These are phyloP conservation scores for Agriopis leucophaearia DNA, from an alignment of 2,888 invertebrate genomes.

Conservation along the genomic window DNA sequence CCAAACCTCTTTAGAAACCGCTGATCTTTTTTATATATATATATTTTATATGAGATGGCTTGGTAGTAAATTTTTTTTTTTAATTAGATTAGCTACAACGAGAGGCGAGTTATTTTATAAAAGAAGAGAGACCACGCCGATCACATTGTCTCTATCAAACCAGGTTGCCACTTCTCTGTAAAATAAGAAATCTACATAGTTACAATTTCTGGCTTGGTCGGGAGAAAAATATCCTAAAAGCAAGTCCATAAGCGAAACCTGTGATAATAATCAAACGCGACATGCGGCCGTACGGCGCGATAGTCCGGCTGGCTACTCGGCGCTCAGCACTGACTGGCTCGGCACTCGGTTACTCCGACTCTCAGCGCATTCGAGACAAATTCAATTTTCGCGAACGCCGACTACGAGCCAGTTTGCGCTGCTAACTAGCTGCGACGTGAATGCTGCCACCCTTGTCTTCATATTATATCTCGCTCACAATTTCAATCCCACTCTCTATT, in stretches of 20 bases:
- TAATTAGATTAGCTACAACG: too few species aligned
- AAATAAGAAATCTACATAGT: neutral
- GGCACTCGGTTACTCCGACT: conserved; percentile 50
- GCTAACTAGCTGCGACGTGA: conserved; percentile 83
- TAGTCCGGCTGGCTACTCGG: conserved; percentile 44
- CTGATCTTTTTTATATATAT: too few species aligned
- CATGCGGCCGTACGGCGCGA: conserved; percentile 45
- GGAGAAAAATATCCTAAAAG: neutral
- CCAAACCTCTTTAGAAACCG: too few species aligned
- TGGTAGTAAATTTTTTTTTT: too few species aligned
- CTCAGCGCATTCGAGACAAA: conserved; percentile 76
- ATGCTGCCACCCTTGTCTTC: conserved; percentile 72
- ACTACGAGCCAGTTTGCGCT: conserved; percentile 81
- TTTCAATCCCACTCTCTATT: conserved; percentile 54
- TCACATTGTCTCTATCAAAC: too few species aligned
- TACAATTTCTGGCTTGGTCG: neutral
- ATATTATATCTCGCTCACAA: conserved; percentile 69
- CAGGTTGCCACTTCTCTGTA: neutral
- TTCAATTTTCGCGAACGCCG: conserved; percentile 82
- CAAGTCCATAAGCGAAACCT: neutral
- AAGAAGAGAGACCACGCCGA: too few species aligned
- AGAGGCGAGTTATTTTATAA: too few species aligned
- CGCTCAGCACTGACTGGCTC: conserved; percentile 25
- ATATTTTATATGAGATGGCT: too few species aligned
- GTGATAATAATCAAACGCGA: conserved; percentile 23